A percentile compares a stretch with the other conserved stretches of the same genome.
Evolutionary conservation across 2,888 invertebrate species (phyloP).

Genomic region (Flexamia atlantica): DNA sequence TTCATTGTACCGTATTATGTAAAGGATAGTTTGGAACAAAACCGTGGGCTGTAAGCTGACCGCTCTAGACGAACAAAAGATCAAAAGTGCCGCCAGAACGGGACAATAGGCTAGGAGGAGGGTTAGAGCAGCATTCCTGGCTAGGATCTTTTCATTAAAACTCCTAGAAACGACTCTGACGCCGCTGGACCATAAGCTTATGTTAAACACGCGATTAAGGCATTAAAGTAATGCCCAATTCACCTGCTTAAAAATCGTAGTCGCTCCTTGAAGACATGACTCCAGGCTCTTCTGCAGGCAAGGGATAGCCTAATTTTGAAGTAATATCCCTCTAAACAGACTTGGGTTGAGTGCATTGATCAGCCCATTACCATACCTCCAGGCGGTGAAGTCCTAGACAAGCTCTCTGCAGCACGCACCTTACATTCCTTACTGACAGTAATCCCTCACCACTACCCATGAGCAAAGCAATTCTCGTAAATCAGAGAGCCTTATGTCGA

Average conservation of each 20-base stretch:
- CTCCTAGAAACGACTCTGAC: background rate
- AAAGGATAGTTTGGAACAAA: slow-evolving; percentile 35
- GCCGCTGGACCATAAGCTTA: background rate
- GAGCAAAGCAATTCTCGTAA: slow-evolving; percentile 19
- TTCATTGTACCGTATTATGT: background rate
- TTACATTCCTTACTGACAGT: background rate
- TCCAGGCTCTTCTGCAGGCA: background rate
- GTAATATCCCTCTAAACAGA: too few species aligned
- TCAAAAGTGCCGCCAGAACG: slow-evolving; percentile 16
- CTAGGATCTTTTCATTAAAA: background rate
- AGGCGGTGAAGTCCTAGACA: background rate
- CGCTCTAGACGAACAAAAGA: slow-evolving; percentile 14
- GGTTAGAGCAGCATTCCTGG: slow-evolving; percentile 13
- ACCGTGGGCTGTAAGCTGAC: slow-evolving; percentile 26
- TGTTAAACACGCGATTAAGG: background rate
- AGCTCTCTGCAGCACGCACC: background rate
- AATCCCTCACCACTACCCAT: background rate
- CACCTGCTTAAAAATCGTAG: background rate
- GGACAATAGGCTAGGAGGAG: background rate
- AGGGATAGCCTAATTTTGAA: background rate
- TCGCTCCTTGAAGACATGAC: background rate
- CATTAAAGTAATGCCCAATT: background rate
- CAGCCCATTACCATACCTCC: background rate
- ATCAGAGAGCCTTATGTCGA: background rate
- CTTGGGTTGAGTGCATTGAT: background rate